These are phyloP conservation scores for Lepetodrilus schrolli DNA, from an alignment of 2,888 invertebrate species.

Conservation along the genomic window DNA sequence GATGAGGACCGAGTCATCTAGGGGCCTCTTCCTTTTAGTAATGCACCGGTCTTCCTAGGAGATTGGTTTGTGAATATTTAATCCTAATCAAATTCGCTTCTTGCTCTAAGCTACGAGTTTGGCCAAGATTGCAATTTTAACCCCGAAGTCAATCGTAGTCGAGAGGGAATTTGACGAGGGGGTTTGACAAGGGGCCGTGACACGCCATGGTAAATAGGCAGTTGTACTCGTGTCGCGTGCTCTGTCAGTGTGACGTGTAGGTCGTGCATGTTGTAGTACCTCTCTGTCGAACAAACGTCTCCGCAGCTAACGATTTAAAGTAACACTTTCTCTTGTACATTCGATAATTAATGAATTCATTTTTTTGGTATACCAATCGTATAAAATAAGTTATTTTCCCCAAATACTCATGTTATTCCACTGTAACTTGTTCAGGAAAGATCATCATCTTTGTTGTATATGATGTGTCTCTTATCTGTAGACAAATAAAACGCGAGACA, in stretches of 20 bases:
- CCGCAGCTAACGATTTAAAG: not conserved
- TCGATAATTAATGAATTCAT: no score
- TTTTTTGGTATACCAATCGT: no score
- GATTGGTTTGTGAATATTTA: constrained; percentile 34
- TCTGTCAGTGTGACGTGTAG: not conserved
- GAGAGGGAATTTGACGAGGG: no score
- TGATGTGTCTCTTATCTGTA: no score
- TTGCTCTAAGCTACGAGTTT: constrained; percentile 28
- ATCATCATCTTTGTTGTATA: no score
- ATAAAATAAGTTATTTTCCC: no score
- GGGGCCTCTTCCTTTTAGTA: constrained; percentile 24
- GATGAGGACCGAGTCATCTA: constrained; percentile 16
- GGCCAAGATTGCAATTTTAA: constrained; percentile 32
- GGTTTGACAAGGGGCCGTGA: constrained; percentile 17
- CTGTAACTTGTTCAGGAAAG: no score
- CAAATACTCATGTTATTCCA: no score
- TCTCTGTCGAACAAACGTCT: not conserved
- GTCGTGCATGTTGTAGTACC: not conserved
- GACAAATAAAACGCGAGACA: no score
- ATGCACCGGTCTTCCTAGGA: constrained; percentile 13
- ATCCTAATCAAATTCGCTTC: constrained; percentile 31
- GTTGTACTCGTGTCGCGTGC: not conserved
- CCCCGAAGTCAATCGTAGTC: constrained; percentile 20
- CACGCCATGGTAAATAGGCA: constrained; percentile 1
- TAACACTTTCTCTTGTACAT: not conserved